A percentile compares a stretch with the other conserved stretches of the same genome.
phyloP scores from a whole-genome alignment of 1,140 invertebrate species.

The Drosophila kohkoa region DNA sequence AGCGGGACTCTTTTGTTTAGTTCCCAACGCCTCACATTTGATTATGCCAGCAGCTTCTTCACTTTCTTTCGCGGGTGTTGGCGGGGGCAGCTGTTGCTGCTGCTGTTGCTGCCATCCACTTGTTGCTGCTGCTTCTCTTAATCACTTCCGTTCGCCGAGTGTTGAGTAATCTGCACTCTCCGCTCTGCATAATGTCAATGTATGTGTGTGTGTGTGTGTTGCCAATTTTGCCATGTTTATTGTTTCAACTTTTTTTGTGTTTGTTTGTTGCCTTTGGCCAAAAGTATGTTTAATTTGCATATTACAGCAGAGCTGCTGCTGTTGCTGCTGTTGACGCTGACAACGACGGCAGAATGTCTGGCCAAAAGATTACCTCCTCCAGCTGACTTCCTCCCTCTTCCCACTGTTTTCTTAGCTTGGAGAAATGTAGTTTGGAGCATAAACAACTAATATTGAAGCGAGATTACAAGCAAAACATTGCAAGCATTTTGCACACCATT shows the following conservation, averaged over 20 bases:
- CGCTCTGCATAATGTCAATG: slow-evolving; percentile 5
- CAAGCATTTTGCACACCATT: neutral
- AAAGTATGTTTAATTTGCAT: slow-evolving; percentile 44
- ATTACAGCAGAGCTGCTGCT: slow-evolving; percentile 36
- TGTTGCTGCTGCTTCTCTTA: slow-evolving; percentile 64
- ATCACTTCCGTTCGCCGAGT: slow-evolving; percentile 73
- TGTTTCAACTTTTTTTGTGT: slow-evolving; percentile 23
- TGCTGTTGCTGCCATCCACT: slow-evolving; percentile 27
- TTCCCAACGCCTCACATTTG: slow-evolving; percentile 50
- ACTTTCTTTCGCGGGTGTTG: slow-evolving; percentile 56
- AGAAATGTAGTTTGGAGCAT: neutral
- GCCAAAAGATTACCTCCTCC: slow-evolving; percentile 2
- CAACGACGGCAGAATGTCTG: slow-evolving; percentile 30
- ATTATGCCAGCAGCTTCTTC: slow-evolving; percentile 61
- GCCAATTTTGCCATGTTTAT: slow-evolving; percentile 49
- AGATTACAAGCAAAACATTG: neutral
- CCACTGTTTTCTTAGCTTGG: no score
- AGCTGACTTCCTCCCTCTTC: neutral
- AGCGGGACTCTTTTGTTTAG: slow-evolving; percentile 69
- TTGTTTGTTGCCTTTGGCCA: slow-evolving; percentile 29
- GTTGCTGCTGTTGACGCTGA: neutral
- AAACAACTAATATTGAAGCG: neutral
- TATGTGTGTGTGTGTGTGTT: slow-evolving; percentile 1
- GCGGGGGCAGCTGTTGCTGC: neutral
- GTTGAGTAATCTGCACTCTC: slow-evolving; percentile 67